Percentiles rank a stretch among this genome's conserved stretches.
Evolutionary conservation across 2,888 invertebrate species (phyloP).

Genomic region (Adineta ricciae): DNA sequence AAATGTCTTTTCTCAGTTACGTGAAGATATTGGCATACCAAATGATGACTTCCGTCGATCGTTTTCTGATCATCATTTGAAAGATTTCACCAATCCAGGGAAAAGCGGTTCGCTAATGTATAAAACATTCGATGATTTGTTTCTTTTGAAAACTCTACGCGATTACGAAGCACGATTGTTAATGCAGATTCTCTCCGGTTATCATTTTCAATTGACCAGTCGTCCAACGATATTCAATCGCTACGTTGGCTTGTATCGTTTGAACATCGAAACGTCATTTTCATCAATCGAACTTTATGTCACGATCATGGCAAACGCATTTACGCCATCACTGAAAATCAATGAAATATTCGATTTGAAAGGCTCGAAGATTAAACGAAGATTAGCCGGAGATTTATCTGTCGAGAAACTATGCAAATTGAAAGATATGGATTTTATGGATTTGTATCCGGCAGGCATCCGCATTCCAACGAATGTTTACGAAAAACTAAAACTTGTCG

Average conservation of each 20-base stretch:
- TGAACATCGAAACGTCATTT: neutral
- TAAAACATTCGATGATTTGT: conserved; percentile 4
- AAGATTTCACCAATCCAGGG: conserved; percentile 8
- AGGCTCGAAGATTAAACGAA: neutral
- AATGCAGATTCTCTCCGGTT: neutral
- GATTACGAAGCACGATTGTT: conserved; percentile 17
- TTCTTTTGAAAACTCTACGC: neutral
- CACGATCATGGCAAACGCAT: neutral
- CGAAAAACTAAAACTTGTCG: neutral
- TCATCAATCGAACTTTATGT: neutral
- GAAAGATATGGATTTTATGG: neutral
- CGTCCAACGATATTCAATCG: conserved; percentile 16
- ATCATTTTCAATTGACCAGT: neutral
- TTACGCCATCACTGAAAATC: neutral
- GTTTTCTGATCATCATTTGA: neutral
- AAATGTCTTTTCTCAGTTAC: neutral
- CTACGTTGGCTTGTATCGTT: neutral
- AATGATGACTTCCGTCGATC: neutral
- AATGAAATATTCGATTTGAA: conserved; percentile 14
- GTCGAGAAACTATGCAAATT: neutral
- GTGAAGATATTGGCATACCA: conserved; percentile 14
- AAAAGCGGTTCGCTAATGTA: neutral
- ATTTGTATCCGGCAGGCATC: neutral
- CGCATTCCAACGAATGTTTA: conserved; percentile 10
- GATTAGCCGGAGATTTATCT: neutral